A percentile compares a stretch with the other conserved stretches of the same genome.
Conservation (phyloP, 2,888 invertebrate genomes). For the Neria commutata region DNA sequence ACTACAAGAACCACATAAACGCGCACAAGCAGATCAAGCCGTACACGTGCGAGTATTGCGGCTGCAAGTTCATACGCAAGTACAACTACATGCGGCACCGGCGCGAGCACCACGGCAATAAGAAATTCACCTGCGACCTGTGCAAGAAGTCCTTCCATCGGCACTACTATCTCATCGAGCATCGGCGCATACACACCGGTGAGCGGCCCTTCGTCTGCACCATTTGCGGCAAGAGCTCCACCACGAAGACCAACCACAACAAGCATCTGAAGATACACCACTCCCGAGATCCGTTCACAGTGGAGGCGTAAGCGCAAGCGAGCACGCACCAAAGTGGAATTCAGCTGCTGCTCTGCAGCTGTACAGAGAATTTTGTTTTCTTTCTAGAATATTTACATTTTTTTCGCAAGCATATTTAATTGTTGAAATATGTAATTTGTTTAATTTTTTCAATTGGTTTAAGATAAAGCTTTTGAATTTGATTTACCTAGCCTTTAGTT, state of each 20-base stretch:
- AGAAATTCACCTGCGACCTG: constrained; percentile 75
- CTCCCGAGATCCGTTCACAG: constrained; percentile 84
- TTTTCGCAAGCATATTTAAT: too few relatives aligned
- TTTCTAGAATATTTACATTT: too few relatives aligned
- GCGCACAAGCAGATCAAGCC: constrained; percentile 83
- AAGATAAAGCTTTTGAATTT: too few relatives aligned
- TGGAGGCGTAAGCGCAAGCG: constrained; percentile 66
- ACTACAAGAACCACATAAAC: constrained; percentile 84
- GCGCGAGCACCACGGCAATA: constrained; percentile 80
- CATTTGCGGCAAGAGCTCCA: constrained; percentile 87
- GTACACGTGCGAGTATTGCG: constrained; percentile 87
- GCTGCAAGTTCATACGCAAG: constrained; percentile 85
- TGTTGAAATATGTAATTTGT: too few relatives aligned
- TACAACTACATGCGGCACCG: constrained; percentile 88
- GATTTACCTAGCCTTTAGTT: too few relatives aligned
- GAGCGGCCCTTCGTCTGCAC: constrained; percentile 79
- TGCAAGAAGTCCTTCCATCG: constrained; percentile 87
- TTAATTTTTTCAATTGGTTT: too few relatives aligned
- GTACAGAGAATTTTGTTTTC: too few relatives aligned
- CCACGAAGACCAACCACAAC: constrained; percentile 89
- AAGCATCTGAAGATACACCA: constrained; percentile 90
- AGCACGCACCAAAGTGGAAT: constrained; percentile 29
- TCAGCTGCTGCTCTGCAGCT: too few relatives aligned
- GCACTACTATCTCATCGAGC: constrained; percentile 86
- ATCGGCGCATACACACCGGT: constrained; percentile 85